These are phyloP conservation scores for Schizopygopsis pylzovi DNA, from an alignment of 2,797 vertebrate genomes.

Conservation along the genomic window DNA sequence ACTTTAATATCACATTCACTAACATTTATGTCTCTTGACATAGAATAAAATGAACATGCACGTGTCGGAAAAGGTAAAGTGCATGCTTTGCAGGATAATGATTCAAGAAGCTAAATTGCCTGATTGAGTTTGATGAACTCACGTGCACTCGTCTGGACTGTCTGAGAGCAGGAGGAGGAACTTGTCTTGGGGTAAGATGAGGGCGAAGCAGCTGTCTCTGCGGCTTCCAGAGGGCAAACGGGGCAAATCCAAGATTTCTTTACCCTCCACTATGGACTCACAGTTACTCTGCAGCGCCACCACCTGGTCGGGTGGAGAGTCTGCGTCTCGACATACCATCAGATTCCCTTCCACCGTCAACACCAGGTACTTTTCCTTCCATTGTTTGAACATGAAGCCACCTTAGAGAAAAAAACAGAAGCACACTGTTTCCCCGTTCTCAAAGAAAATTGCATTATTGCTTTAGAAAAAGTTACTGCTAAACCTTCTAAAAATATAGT, in stretches of 20 bases:
- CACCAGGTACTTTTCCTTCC: constrained; percentile 84
- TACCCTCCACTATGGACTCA: constrained; percentile 77
- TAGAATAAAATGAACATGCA: not conserved
- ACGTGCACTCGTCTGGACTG: constrained; percentile 82
- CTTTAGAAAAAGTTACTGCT: not conserved
- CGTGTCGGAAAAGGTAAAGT: not conserved
- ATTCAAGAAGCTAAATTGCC: not conserved
- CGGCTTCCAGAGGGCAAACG: constrained; percentile 78
- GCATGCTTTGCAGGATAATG: not conserved
- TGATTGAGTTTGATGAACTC: not conserved
- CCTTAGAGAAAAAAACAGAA: constrained; percentile 65
- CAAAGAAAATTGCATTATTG: not conserved
- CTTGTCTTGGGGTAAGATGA: constrained; percentile 80
- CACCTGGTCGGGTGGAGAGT: constrained; percentile 80
- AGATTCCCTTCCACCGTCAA: constrained; percentile 81
- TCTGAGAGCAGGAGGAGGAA: constrained; percentile 81
- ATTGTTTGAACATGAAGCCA: constrained; percentile 87
- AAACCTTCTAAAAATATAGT: not conserved
- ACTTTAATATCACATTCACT: constrained; percentile 11
- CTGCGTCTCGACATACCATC: constrained; percentile 78
- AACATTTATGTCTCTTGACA: not conserved
- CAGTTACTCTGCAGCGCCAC: constrained; percentile 76
- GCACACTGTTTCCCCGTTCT: not conserved
- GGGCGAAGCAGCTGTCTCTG: constrained; percentile 83
- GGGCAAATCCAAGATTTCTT: constrained; percentile 81